Evolutionary conservation across 2,888 invertebrate species (phyloP), one percentile per base, ranked within the genome.

Genomic region (Lithophane ornitopus): DNA sequence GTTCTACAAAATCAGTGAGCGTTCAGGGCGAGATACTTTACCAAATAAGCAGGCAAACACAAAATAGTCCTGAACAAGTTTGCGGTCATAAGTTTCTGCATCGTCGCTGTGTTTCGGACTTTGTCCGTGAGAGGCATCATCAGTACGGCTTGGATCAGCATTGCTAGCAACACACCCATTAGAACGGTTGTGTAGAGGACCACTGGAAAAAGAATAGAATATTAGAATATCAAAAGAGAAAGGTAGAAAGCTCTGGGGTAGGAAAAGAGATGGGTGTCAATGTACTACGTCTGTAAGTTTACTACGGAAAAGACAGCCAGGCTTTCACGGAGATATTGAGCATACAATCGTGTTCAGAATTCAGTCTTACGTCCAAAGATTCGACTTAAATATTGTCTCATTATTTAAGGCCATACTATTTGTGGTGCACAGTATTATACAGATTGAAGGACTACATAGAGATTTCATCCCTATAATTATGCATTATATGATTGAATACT

Each of bases 21-120:
- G 16, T 34, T 28, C 2, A 34, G 14, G 9, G 16, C 49, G 14
- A 41, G 26, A 70, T 72, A 62, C 34, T 34, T 72, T 91, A 96
- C 96, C 94, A 93, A 93, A 44, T 94, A 87, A 56, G 89, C 84
- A 12, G 94, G 93, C 67, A 96, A 89, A 70, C 93, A 94, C 76
- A 94, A 94, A 3, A 94, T 49, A 1, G 85, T 85, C 63, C 95
- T 92, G 22, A 95, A 89, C 39, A 91, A 81, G n/a, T 85, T 85
- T 4, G 89, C 87, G 0, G 91, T 91, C 28, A 96, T 87, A 6
- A 96, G 39, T 1, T 78, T 86, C 73, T 94, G 93, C 71, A 95
- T 81, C 0, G 81, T 41, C 2, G 77, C 73, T 0, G 92, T 91
- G 74, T 93, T 92, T 75, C 92, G 92, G 0, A 95, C n/a, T 54